Evolutionary conservation across 1,140 invertebrate species (phyloP).

Genomic region (Drosophila paulistorum): DNA sequence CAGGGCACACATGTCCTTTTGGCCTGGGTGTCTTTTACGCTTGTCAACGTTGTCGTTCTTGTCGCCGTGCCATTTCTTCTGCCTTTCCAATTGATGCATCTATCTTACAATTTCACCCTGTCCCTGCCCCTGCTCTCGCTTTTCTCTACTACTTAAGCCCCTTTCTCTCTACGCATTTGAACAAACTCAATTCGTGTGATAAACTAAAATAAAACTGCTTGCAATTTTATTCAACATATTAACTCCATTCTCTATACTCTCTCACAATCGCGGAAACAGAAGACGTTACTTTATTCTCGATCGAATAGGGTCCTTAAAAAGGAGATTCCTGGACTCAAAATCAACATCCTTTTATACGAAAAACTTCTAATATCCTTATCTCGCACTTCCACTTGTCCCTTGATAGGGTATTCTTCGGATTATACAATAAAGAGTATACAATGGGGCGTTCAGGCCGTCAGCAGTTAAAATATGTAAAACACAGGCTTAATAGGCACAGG

Average conservation of each 20-base stretch:
- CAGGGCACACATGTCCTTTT: constrained; percentile 19
- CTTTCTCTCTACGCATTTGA: constrained; percentile 57
- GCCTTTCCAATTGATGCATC: constrained; percentile 75
- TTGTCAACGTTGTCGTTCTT: constrained; percentile 66
- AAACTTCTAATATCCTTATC: too few relatives aligned
- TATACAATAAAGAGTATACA: too few relatives aligned
- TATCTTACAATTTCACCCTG: constrained; percentile 39
- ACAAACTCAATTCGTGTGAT: constrained; percentile 73
- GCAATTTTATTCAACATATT: constrained; percentile 53
- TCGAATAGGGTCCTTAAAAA: too few relatives aligned
- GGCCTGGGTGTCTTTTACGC: constrained; percentile 66
- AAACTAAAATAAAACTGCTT: constrained; percentile 78
- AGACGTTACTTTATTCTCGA: too few relatives aligned
- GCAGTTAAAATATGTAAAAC: too few relatives aligned
- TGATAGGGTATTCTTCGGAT: too few relatives aligned
- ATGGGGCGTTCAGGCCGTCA: too few relatives aligned
- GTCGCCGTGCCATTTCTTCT: constrained; percentile 60
- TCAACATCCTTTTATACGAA: too few relatives aligned
- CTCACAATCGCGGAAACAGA: too few relatives aligned
- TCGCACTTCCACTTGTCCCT: too few relatives aligned
- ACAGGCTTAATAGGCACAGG: too few relatives aligned
- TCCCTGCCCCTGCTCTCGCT: background rate
- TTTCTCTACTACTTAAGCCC: background rate
- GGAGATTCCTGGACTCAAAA: too few relatives aligned
- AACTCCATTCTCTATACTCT: background rate